phyloP scores from a whole-genome alignment of 2,113 vertebrate species.

The Paralichthys olivaceus region DNA sequence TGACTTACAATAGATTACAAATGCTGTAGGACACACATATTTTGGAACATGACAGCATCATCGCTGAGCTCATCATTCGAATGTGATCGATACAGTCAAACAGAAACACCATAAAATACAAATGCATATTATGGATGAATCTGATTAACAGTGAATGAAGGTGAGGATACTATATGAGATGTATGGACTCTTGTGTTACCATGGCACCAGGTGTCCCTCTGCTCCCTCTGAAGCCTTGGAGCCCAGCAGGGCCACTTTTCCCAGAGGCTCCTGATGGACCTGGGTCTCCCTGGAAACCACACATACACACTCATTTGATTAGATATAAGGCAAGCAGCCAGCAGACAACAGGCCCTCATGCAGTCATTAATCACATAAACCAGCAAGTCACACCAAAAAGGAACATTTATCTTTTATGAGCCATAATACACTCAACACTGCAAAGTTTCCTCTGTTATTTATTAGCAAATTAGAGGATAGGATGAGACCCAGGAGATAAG shows the following conservation, averaged over 20 bases:
- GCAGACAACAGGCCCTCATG: slow-evolving; percentile 53
- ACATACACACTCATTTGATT: slow-evolving; percentile 46
- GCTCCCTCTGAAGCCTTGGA: slow-evolving; percentile 87
- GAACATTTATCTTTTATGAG: slow-evolving; percentile 72
- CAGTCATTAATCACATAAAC: slow-evolving; percentile 64
- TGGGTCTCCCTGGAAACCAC: slow-evolving; percentile 86
- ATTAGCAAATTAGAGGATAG: slow-evolving; percentile 60
- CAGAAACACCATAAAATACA: background rate
- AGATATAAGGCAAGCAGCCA: slow-evolving; percentile 42
- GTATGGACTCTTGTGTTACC: slow-evolving; percentile 75
- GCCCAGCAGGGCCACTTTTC: slow-evolving; percentile 88
- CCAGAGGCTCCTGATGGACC: slow-evolving; percentile 85
- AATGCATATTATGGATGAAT: background rate
- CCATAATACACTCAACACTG: slow-evolving; percentile 53
- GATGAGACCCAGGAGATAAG: slow-evolving; percentile 55
- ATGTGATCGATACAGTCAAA: background rate
- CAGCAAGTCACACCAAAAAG: slow-evolving; percentile 48
- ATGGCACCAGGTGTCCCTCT: slow-evolving; percentile 84
- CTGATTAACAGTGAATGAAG: slow-evolving; percentile 1
- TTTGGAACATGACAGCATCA: too few species aligned
- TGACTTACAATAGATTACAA: background rate
- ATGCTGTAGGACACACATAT: background rate
- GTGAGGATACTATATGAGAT: slow-evolving; percentile 1
- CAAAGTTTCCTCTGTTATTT: slow-evolving; percentile 61
- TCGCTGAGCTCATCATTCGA: too few species aligned